These are phyloP conservation scores for Myiagra hebetior DNA, from an alignment of 2,113 vertebrate genomes.

Conservation along the genomic window DNA sequence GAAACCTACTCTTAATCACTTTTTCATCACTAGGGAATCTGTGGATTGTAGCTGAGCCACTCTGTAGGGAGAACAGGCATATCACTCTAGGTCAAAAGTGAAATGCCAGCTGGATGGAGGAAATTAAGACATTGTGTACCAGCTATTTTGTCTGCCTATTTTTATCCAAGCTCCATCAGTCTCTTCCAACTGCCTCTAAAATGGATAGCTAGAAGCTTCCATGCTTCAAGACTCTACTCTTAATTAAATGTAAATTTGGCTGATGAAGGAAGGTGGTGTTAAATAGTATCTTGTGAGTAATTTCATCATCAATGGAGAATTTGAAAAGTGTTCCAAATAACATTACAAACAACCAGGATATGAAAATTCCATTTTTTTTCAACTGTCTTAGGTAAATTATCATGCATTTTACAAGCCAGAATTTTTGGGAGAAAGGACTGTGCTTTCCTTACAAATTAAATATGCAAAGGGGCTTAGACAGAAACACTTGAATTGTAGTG, in stretches of 20 bases:
- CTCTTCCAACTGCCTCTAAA: not conserved
- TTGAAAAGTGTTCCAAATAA: not conserved
- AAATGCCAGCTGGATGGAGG: not conserved
- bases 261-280: not conserved
- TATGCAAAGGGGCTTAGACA: not conserved
- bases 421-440: not conserved
- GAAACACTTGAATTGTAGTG: not conserved
- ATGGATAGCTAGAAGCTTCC: not conserved
- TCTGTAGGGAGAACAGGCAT: not conserved
- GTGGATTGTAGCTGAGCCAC: not conserved
- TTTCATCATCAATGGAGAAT: not conserved
- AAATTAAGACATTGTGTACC: not conserved
- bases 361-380: not conserved
- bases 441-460: not conserved
- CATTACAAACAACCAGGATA: not conserved
- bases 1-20: not conserved
- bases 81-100: not conserved
- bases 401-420: not conserved
- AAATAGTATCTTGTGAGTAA: not conserved
- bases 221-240: not conserved
- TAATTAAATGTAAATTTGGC: not conserved
- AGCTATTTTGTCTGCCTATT: not conserved
- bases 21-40: not conserved
- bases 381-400: not conserved
- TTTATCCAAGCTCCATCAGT: not conserved